Evolutionary conservation across 2,113 vertebrate genomes (phyloP).

Genomic region (Bujurquina vittata): DNA sequence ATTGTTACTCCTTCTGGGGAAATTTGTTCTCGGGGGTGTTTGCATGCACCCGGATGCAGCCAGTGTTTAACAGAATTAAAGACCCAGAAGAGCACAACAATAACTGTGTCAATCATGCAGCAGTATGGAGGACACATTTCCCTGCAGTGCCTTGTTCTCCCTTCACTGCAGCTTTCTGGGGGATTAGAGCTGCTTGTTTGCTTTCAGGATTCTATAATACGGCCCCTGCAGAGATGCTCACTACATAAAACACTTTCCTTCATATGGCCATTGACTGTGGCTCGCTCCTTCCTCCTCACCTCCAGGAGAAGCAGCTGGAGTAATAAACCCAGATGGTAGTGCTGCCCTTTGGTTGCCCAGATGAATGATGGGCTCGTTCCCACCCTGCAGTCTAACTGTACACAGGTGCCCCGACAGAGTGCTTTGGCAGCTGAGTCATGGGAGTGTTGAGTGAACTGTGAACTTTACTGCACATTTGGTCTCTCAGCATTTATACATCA

Average conservation of each 20-base stretch:
- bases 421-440: background rate
- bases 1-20: background rate
- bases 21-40: background rate
- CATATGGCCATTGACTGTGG: constrained; percentile 3
- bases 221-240: constrained; percentile 25
- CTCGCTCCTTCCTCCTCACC: background rate
- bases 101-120: constrained; percentile 26
- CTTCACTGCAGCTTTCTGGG: constrained; percentile 45
- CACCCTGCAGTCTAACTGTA: background rate
- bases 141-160: constrained; percentile 44
- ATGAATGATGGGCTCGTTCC: constrained; percentile 27
- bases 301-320: background rate
- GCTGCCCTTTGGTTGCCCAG: background rate
- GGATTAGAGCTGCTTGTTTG: constrained; percentile 55
- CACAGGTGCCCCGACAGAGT: background rate
- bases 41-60: background rate
- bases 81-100: constrained; percentile 27
- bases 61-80: constrained; percentile 26
- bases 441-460: background rate
- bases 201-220: constrained; percentile 42
- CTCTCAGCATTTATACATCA: background rate
- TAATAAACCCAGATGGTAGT: constrained; percentile 49
- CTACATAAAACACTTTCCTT: constrained; percentile 36
- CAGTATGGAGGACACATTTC: constrained; percentile 46
- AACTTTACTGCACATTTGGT: background rate